Evolutionary conservation across 2,113 vertebrate genomes (phyloP).

Genomic region (Lasiurus cinereus): DNA sequence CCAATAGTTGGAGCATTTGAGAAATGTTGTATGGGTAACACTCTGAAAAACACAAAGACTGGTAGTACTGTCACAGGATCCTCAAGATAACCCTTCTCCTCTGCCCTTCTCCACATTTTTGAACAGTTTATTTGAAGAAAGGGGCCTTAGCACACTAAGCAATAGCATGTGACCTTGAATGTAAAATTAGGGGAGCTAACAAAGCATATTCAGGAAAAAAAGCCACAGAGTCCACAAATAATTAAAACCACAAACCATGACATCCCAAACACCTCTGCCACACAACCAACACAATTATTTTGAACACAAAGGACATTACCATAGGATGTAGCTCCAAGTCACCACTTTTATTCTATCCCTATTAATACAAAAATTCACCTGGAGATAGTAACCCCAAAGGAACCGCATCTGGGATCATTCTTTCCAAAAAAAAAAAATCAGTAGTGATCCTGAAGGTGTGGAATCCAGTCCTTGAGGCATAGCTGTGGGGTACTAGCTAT

Average conservation of each 20-base stretch:
- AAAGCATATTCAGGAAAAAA: neutral
- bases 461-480: neutral
- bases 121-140: neutral
- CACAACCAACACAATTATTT: neutral
- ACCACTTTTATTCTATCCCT: neutral
- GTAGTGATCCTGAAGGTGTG: neutral
- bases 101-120: neutral
- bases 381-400: neutral
- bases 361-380: neutral
- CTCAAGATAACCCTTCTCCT: neutral
- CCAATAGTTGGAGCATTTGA: constrained; percentile 4
- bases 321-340: neutral
- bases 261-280: neutral
- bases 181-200: neutral
- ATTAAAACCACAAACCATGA: neutral
- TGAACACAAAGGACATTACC: neutral
- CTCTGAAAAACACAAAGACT: neutral
- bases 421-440: neutral
- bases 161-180: neutral
- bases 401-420: neutral
- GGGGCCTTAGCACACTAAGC: neutral
- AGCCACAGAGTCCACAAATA: neutral
- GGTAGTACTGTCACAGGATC: neutral
- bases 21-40: neutral
- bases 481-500: neutral